Conservation (phyloP, 2,797 vertebrate species). For the Galaxias olidus region DNA sequence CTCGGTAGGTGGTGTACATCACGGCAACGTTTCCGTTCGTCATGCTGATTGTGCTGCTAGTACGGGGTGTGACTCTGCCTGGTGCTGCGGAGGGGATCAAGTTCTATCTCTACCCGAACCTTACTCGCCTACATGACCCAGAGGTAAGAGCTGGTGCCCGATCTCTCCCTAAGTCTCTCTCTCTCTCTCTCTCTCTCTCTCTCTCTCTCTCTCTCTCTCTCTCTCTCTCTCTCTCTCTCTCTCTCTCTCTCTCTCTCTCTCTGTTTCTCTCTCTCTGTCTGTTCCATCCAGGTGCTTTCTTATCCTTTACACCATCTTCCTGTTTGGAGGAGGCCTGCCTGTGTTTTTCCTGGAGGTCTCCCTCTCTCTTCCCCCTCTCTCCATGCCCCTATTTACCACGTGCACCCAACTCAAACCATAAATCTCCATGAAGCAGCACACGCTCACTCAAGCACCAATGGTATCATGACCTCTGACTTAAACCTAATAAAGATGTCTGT, state of each 20-base stretch:
- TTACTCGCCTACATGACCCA: slow-evolving; percentile 90
- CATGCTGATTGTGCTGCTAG: slow-evolving; percentile 92
- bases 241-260: too few species aligned
- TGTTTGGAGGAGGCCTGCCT: slow-evolving; percentile 96
- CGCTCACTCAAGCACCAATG: too few species aligned
- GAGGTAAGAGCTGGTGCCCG: slow-evolving; percentile 76
- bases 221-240: background rate
- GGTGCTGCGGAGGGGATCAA: slow-evolving; percentile 94
- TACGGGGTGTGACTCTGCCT: slow-evolving; percentile 94
- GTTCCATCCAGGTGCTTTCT: slow-evolving; percentile 92
- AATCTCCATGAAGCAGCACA: too few species aligned
- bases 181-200: slow-evolving; percentile 4
- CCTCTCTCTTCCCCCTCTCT: too few species aligned
- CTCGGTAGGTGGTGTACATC: slow-evolving; percentile 90
- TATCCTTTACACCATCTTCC: slow-evolving; percentile 98
- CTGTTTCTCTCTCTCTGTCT: too few species aligned
- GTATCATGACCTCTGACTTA: too few species aligned
- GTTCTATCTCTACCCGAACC: slow-evolving; percentile 96
- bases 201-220: background rate
- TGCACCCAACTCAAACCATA: too few species aligned
- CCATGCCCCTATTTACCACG: too few species aligned
- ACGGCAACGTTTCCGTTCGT: slow-evolving; percentile 97
- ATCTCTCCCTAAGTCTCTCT: background rate
- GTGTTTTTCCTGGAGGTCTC: slow-evolving; percentile 94
- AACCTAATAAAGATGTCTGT: too few species aligned